phyloP scores from a whole-genome alignment of 1,140 invertebrate species.

The Drosophila bocqueti region DNA sequence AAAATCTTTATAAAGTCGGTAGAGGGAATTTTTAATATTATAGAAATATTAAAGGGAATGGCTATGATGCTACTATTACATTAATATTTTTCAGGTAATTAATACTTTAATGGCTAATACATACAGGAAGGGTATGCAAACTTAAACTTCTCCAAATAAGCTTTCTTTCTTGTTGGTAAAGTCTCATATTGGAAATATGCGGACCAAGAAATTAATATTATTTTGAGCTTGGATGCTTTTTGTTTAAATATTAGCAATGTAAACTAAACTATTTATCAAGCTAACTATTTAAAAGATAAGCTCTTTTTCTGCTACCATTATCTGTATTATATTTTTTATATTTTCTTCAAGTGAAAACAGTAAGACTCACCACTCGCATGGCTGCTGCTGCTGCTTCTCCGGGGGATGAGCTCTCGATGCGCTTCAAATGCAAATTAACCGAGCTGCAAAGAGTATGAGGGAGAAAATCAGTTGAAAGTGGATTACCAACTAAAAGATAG shows the following conservation, averaged over 20 bases:
- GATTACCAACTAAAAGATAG: slow-evolving; percentile 33
- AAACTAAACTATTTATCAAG: background rate
- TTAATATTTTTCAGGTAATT: no score
- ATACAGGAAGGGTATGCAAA: background rate
- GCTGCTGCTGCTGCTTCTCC: slow-evolving; percentile 44
- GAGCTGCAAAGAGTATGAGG: slow-evolving; percentile 34
- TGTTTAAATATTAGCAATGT: background rate
- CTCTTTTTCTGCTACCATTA: background rate
- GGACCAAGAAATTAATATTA: background rate
- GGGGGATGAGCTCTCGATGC: slow-evolving; percentile 36
- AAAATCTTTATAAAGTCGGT: background rate
- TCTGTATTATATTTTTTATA: background rate
- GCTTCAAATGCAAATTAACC: slow-evolving; percentile 69
- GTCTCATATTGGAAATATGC: no score
- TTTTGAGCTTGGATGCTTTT: no score
- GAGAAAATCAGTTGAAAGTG: slow-evolving; percentile 52
- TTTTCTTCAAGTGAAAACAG: slow-evolving; percentile 10
- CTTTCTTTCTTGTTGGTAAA: no score
- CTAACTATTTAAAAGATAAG: background rate
- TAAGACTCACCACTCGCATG: slow-evolving; percentile 62
- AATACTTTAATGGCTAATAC: background rate
- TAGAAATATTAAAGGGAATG: background rate
- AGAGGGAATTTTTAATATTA: background rate
- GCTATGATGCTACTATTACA: accelerated
- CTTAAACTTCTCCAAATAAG: background rate